Percentiles rank a stretch among this genome's conserved stretches.
These are phyloP conservation scores for Tympanoctomys barrerae DNA, from an alignment of 2,797 vertebrate species.

Conservation along the genomic window DNA sequence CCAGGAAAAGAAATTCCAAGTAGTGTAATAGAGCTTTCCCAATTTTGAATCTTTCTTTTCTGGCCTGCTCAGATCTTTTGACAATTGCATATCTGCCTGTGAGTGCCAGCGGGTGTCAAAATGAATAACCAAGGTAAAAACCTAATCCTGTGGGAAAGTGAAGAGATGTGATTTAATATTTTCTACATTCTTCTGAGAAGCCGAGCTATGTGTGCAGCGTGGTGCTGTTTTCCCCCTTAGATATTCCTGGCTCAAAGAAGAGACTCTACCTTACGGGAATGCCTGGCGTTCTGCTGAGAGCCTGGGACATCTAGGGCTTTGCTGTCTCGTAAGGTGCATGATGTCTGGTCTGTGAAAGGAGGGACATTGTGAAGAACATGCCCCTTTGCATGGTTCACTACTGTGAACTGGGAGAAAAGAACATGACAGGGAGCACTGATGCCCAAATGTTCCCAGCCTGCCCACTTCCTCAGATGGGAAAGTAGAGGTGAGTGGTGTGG, in stretches of 20 bases:
- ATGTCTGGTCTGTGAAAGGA: not conserved
- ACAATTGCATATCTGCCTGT: not conserved
- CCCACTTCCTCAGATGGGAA: not conserved
- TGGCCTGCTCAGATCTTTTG: conserved; percentile 29
- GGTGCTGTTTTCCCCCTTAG: not conserved
- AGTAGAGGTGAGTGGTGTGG: not conserved
- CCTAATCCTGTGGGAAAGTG: not conserved
- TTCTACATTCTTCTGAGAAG: not conserved
- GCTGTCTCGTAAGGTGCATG: not conserved
- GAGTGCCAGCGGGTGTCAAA: not conserved
- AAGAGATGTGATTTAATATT: not conserved
- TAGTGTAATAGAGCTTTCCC: conserved; percentile 13
- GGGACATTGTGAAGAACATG: accelerated
- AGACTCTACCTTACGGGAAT: not conserved
- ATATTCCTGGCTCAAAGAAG: not conserved
- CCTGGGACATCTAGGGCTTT: not conserved
- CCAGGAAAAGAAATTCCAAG: conserved; percentile 17
- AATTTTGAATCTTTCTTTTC: not conserved
- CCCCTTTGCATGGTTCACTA: not conserved
- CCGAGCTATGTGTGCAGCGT: not conserved
- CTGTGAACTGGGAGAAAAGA: not conserved
- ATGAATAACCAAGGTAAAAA: conserved; percentile 37
- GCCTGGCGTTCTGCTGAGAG: not conserved
- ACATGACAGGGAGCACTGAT: not conserved
- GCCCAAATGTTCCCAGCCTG: not conserved